Evolutionary conservation across 2,888 invertebrate genomes (phyloP), one percentile per base, ranked within the genome.

Genomic region (Watsonalla binaria): DNA sequence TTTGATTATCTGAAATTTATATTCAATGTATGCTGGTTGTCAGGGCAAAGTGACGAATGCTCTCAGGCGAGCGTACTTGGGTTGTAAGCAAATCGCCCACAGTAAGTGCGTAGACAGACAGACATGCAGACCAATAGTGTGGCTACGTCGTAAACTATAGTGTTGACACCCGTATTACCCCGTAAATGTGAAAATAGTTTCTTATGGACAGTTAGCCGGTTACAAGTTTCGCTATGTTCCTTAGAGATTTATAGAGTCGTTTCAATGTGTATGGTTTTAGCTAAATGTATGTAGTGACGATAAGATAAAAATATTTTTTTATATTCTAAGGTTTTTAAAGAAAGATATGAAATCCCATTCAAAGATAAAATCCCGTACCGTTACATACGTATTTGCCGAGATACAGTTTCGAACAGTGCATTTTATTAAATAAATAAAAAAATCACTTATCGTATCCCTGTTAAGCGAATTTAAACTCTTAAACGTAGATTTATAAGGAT

Each of bases 81-180:
- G 90, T 90, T 91, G 90, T 91, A 91, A 91, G 86, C 84, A 81
- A 80, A 84, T 88, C 78, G 91, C 91, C 76, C 90, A 90, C 90
- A 91, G 91, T 91, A 91, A 91, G 91, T 90, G 77, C 76, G 84
- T 90, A 90, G 89, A 69, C 56, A 39, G 67, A 63, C 60, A 58
- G 64, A 58, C 53, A 51, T 51, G 52, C 60, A 64, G 63, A 52
- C 42, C 42, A 61, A 63, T 69, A 71, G 70, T 65, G 66, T 72
- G 65, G 69, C 70, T 68, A 69, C 67, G 61, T 60, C 59, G 56
- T 35, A 48, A 37, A 49, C 37, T 37, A 13, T 37, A 37, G 14
- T 49, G 37, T 42, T 50, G 45, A 49, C 51, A 55, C 54, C 46
- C 55, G 47, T 46, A 13, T 51, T 14, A 34, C 14, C 37, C 50